phyloP scores from a whole-genome alignment of 2,888 invertebrate genomes.

The Tachina fera region DNA sequence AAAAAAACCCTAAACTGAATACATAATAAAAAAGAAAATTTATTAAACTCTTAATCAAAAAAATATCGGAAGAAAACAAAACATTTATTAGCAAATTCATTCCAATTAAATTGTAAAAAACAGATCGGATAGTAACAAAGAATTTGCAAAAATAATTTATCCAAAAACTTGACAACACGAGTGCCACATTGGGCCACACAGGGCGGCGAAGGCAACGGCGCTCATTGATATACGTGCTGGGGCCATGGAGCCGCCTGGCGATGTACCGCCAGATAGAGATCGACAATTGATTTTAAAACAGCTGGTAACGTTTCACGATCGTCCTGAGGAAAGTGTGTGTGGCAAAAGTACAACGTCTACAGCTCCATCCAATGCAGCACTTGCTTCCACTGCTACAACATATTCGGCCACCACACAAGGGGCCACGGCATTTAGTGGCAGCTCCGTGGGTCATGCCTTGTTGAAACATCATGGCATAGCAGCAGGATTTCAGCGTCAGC shows the following conservation, averaged over 20 bases:
- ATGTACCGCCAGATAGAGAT: conserved; percentile 81
- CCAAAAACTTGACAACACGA: conserved; percentile 68
- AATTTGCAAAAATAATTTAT: conserved; percentile 27
- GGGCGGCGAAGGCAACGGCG: conserved; percentile 73
- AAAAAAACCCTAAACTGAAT: neutral
- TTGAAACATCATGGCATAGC: conserved; percentile 60
- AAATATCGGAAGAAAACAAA: neutral
- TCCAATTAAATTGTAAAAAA: neutral
- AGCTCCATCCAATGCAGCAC: conserved; percentile 71
- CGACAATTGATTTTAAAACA: conserved; percentile 76
- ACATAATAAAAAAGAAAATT: too few species aligned
- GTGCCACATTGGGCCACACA: conserved; percentile 75
- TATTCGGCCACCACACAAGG: conserved; percentile 77
- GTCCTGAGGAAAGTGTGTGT: conserved; percentile 54
- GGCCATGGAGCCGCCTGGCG: conserved; percentile 82
- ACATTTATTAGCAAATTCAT: neutral
- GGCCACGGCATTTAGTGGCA: conserved; percentile 78
- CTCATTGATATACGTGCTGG: conserved; percentile 75
- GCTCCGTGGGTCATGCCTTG: conserved; percentile 72
- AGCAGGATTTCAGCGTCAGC: conserved; percentile 52
- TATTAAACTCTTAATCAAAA: neutral
- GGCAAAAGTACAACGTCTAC: conserved; percentile 46
- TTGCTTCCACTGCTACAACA: conserved; percentile 76
- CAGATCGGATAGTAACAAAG: neutral
- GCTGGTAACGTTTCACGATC: conserved; percentile 66